These are phyloP conservation scores for Ephydatia muelleri DNA, from an alignment of 37 sponge, comb jelly and placozoan species.

Conservation along the genomic window DNA sequence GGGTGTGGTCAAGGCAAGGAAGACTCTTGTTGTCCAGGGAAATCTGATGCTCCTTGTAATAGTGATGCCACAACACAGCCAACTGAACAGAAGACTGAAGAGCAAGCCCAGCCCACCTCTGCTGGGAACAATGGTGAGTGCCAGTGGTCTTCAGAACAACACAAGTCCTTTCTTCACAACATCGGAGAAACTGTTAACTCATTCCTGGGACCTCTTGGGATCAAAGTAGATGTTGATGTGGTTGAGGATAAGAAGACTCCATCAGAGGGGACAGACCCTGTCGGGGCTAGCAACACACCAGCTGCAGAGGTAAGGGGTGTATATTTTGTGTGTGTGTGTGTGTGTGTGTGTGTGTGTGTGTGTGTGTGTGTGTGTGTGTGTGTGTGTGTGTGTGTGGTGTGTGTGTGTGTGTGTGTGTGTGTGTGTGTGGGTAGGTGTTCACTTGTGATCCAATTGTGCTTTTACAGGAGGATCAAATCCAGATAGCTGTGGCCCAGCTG, in stretches of 20 bases:
- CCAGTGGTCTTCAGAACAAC: constrained; percentile 16
- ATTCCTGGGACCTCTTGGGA: constrained; percentile 61
- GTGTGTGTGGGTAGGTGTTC: background rate
- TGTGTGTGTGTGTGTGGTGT: constrained; percentile 36
- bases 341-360: background rate
- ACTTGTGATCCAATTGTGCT: background rate
- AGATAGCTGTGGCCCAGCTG: constrained; percentile 63
- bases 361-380: background rate
- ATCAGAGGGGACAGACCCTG: background rate
- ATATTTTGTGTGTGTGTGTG: too few species aligned
- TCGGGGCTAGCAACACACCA: background rate
- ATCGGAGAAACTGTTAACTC: constrained; percentile 55
- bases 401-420: background rate
- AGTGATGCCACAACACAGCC: background rate
- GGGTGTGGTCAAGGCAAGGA: background rate
- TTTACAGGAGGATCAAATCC: constrained; percentile 8
- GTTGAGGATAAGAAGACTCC: constrained; percentile 1
- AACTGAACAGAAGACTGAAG: background rate
- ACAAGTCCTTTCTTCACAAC: constrained; percentile 12
- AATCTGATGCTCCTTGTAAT: background rate
- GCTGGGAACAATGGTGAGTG: background rate
- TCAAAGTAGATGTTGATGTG: constrained; percentile 73
- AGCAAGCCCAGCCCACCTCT: background rate
- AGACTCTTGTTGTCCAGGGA: background rate
- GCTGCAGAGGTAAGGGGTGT: background rate